Evolutionary conservation across 35 echinoderm and acorn worm genomes (phyloP).

Genomic region (Stichopus chloronotus): DNA sequence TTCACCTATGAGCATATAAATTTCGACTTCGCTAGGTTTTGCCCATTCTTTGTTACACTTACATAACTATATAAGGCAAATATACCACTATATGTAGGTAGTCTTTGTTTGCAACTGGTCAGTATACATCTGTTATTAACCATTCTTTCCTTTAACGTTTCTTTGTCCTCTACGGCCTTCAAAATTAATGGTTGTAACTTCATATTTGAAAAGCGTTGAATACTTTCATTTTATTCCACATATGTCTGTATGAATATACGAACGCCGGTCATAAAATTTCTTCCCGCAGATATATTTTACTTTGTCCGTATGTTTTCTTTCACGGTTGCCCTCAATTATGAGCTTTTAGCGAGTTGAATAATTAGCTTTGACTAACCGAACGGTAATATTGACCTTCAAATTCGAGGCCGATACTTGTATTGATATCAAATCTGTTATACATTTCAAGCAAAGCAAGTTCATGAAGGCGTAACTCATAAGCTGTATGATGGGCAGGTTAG

Average conservation of each 20-base stretch:
- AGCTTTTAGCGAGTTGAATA: background rate
- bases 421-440: background rate
- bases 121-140: background rate
- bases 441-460: background rate
- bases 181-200: background rate
- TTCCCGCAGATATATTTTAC: background rate
- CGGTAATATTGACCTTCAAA: background rate
- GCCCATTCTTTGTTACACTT: no score
- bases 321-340: background rate
- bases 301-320: background rate
- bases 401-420: background rate
- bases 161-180: background rate
- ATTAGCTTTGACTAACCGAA: background rate
- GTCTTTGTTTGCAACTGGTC: background rate
- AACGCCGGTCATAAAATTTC: background rate
- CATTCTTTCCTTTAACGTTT: background rate
- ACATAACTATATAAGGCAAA: no score
- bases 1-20: no score
- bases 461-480: background rate
- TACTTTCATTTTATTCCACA: background rate
- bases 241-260: background rate
- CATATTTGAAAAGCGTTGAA: background rate
- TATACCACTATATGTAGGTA: no score
- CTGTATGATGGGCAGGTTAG: background rate
- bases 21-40: no score